phyloP scores from a whole-genome alignment of 2,113 vertebrate genomes.

The Catagonus wagneri region DNA sequence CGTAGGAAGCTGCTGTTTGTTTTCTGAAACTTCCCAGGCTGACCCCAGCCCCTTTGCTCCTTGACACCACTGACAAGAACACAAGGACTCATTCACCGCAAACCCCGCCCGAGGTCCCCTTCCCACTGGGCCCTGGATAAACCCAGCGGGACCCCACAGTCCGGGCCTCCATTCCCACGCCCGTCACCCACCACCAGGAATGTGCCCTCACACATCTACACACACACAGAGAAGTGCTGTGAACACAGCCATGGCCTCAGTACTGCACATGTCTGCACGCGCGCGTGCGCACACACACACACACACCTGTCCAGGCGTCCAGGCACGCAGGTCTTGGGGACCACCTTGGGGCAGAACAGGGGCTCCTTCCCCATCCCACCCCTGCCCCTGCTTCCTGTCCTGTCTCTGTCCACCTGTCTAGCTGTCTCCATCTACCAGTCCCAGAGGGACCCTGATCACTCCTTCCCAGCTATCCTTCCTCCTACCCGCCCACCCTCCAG shows the following conservation, averaged over 20 bases:
- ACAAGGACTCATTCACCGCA: neutral
- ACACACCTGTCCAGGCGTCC: no score
- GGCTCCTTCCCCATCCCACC: neutral
- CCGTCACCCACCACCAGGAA: neutral
- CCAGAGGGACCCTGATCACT: neutral
- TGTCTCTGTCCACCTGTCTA: neutral
- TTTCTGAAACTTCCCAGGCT: slow-evolving; percentile 19
- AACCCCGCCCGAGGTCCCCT: neutral
- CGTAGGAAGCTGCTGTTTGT: neutral
- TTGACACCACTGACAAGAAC: neutral
- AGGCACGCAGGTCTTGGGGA: neutral
- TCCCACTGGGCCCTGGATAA: neutral
- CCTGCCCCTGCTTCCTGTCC: neutral
- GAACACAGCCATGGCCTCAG: neutral
- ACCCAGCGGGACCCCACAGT: neutral
- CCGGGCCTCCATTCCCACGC: no score
- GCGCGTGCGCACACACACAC: neutral
- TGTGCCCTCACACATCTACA: neutral
- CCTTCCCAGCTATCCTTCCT: neutral
- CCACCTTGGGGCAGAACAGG: neutral
- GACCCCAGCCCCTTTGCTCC: neutral
- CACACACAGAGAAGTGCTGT: neutral
- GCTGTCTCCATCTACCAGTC: neutral
- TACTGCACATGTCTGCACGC: fast-evolving
- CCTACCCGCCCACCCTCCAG: neutral